phyloP scores from a whole-genome alignment of 23 tunicate species.

The Ciona savignyi region DNA sequence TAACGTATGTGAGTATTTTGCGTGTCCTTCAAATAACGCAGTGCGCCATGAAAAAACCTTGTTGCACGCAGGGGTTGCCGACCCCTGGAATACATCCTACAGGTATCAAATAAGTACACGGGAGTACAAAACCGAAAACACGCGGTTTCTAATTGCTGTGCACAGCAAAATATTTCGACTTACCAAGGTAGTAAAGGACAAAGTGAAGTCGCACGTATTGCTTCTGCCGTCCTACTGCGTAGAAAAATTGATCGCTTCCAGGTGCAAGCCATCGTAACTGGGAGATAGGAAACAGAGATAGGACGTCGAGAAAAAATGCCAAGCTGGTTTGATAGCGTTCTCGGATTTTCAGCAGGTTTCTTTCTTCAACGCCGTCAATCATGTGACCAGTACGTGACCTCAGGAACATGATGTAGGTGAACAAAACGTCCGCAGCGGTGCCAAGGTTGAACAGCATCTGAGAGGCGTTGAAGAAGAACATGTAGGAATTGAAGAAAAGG shows the following conservation, averaged over 20 bases:
- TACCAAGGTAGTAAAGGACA: constrained; percentile 68
- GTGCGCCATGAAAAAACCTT: too few relatives aligned
- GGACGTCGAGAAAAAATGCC: constrained; percentile 50
- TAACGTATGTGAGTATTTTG: too few relatives aligned
- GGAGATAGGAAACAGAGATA: constrained; percentile 38
- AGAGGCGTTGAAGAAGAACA: constrained; percentile 50
- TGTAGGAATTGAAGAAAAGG: constrained; percentile 55
- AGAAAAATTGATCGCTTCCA: constrained; percentile 25
- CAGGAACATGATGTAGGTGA: constrained; percentile 44
- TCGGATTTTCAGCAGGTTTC: constrained; percentile 51
- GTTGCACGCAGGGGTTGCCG: too few relatives aligned
- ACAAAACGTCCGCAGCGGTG: constrained; percentile 48
- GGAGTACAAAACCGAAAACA: too few relatives aligned
- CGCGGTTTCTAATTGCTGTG: too few relatives aligned
- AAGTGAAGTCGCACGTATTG: constrained; percentile 61
- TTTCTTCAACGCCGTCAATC: constrained; percentile 77
- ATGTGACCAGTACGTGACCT: constrained; percentile 74
- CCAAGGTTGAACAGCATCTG: constrained; percentile 17
- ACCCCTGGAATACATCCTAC: too few relatives aligned
- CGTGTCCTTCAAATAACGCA: too few relatives aligned
- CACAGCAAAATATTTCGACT: too few relatives aligned
- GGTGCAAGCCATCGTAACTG: constrained; percentile 30
- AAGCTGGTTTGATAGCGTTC: constrained; percentile 65
- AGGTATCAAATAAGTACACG: too few relatives aligned
- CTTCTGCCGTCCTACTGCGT: constrained; percentile 44